Conservation (phyloP, 2,113 vertebrate genomes). For the Ploceus nigricollis region DNA sequence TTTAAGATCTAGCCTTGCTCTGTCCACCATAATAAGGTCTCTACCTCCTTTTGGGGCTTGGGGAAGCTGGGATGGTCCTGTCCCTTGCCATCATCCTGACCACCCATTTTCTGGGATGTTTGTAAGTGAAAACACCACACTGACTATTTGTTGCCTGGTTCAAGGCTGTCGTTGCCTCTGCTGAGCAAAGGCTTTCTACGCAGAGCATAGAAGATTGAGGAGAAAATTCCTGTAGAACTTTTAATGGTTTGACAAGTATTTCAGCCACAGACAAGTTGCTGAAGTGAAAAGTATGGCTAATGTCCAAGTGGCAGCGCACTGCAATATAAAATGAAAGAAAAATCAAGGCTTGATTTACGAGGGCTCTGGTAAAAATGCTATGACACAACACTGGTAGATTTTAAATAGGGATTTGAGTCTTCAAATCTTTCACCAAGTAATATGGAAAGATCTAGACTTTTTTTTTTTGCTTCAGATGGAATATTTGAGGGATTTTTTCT, state of each 20-base stretch:
- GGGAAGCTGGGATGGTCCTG: background rate
- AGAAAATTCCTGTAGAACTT: background rate
- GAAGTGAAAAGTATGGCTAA: constrained; percentile 21
- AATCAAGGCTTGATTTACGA: background rate
- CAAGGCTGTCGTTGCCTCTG: background rate
- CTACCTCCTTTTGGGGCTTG: background rate
- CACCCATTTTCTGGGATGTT: background rate
- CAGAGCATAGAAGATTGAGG: background rate
- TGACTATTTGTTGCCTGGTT: background rate
- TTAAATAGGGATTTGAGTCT: background rate
- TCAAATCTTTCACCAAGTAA: background rate
- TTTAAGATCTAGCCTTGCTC: background rate
- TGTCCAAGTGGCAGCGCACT: background rate
- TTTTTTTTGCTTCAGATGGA: background rate
- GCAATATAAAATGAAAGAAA: constrained; percentile 4
- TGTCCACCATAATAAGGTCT: background rate
- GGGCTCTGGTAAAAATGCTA: background rate
- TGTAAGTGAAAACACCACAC: background rate
- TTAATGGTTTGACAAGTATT: background rate
- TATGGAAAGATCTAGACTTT: background rate
- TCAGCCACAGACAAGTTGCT: background rate
- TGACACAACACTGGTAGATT: background rate
- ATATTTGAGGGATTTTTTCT: background rate
- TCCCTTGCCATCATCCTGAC: background rate
- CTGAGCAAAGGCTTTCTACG: background rate